Base-by-base conservation (phyloP, 1,140 invertebrate species). In the Zaprionus kolodkinae region DNA sequence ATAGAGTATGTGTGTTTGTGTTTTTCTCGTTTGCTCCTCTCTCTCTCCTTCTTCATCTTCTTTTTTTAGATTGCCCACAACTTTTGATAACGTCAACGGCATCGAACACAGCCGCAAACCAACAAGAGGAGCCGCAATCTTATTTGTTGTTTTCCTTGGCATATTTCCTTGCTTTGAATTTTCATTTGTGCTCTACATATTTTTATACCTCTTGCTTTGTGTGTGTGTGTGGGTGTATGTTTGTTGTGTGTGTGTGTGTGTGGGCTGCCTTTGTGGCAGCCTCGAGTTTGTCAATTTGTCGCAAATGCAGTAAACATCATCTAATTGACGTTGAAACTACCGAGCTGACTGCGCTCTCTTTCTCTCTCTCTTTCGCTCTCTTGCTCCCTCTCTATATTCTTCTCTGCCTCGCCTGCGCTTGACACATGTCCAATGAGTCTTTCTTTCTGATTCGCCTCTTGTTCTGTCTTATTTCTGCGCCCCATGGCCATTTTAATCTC, bases 1-100 rank as follows among this genome's bases (percentile, higher is more conserved):
- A 27, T 21, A 48, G 10, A 52, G 35, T 62, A 17, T 17, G 30
- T 68, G n/a, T n/a, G 1, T 35, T 3, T 61, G 6, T 12, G 57
- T 45, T 62, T 43, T 30, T n/a, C 30, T 62, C 12, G 3, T 12
- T 33, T 71, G 56, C 27, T 75, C 68, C 69, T 48, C 50, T 25
- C 57, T 74, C 63, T 45, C 72, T 30, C 60, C 45, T 61, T 43
- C 17, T 63, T 10, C 21, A 21, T 21, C 21, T 21, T 21, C 21
- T 60, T 17, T 15, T 45, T 52, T 27, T 61, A 13, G 52, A 52
- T 50, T 72, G 50, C 12, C 73, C 84, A 75, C 84, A 87, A 88
- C 77, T 87, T 87, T 89, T 87, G 84, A 87, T 87, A 87, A 88
- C 85, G 84, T 88, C 84, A 87, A 88, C 84, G 76, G 77, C 83